A percentile compares a stretch with the other conserved stretches of the same genome.
Conservation (phyloP, 2,797 vertebrate species). For the Platalea minor region DNA sequence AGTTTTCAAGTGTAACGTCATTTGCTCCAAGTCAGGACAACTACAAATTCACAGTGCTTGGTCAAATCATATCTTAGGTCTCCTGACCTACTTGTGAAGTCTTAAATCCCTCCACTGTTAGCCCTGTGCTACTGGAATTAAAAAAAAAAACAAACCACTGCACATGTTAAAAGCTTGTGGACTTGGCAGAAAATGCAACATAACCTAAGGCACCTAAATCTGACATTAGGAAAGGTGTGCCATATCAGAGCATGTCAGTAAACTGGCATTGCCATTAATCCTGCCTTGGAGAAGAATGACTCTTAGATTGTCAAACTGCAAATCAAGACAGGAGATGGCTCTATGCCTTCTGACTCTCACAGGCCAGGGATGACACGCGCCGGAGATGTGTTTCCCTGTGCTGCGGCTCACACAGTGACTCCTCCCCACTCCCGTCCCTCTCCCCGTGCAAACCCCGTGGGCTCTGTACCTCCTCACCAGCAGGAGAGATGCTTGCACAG, state of each 20-base stretch:
- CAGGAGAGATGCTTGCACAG: neutral
- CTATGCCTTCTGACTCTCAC: neutral
- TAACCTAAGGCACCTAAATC: neutral
- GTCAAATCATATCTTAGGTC: neutral
- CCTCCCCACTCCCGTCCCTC: neutral
- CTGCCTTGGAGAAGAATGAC: neutral
- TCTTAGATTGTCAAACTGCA: neutral
- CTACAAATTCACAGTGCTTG: neutral
- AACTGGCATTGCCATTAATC: neutral
- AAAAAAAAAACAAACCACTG: neutral
- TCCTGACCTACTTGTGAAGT: neutral
- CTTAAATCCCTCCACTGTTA: neutral
- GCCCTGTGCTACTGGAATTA: neutral
- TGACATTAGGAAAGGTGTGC: neutral
- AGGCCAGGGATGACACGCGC: neutral
- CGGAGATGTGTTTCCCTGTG: fast-evolving
- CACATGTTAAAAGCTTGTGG: neutral
- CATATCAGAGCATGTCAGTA: neutral
- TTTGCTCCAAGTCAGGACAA: neutral
- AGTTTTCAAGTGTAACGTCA: neutral
- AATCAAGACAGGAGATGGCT: neutral
- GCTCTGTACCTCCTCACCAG: constrained; percentile 17
- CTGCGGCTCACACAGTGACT: neutral
- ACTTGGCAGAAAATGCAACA: neutral
- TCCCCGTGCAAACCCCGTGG: neutral